Conservation (phyloP, 2,888 invertebrate genomes). For the Heteromurus nitidus region DNA sequence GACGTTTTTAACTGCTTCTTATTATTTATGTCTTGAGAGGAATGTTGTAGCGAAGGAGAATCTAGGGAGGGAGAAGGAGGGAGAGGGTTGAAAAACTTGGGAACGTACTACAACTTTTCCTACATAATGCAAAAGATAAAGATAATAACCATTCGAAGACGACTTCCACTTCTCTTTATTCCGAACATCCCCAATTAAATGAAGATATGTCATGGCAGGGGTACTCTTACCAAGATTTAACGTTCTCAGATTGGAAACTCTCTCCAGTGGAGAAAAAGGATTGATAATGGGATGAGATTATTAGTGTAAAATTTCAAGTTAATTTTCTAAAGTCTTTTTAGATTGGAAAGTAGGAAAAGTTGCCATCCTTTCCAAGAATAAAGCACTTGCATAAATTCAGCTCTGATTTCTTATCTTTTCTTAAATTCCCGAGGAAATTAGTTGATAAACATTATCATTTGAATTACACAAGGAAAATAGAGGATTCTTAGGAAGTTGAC, state of each 20-base stretch:
- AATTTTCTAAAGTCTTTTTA: constrained; percentile 6
- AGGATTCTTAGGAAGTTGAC: too few species aligned
- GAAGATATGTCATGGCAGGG: constrained; percentile 12
- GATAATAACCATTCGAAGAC: constrained; percentile 37
- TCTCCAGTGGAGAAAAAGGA: not conserved
- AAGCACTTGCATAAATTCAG: too few species aligned
- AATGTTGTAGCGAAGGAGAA: not conserved
- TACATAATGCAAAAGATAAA: constrained; percentile 20
- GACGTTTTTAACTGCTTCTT: constrained; percentile 49
- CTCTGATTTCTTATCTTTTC: too few species aligned
- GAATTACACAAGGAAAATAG: too few species aligned
- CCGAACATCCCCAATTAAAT: constrained; percentile 11
- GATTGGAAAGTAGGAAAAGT: not conserved
- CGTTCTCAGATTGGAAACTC: too few species aligned
- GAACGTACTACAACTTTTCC: not conserved
- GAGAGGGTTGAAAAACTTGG: constrained; percentile 21
- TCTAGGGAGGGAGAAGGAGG: not conserved
- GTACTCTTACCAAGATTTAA: not conserved
- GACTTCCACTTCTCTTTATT: not conserved
- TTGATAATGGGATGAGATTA: constrained; percentile 4
- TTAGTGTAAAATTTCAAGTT: too few species aligned
- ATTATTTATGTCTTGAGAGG: constrained; percentile 40
- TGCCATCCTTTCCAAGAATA: too few species aligned
- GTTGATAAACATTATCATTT: too few species aligned
- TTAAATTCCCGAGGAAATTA: too few species aligned